These are phyloP conservation scores for Agrypnus murinus DNA, from an alignment of 2,888 invertebrate genomes.

Conservation along the genomic window DNA sequence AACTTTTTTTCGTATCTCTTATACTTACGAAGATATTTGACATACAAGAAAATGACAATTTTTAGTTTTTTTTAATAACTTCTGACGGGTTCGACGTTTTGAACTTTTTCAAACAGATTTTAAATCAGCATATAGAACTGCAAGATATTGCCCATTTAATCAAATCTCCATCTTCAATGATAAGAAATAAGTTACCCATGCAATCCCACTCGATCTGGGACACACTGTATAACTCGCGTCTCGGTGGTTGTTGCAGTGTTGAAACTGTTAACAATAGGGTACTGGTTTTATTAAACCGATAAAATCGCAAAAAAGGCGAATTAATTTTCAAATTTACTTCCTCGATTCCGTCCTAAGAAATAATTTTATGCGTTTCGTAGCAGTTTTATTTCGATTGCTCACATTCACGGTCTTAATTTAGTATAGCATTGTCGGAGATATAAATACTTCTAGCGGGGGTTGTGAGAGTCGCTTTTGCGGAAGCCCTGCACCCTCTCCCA, in stretches of 20 bases:
- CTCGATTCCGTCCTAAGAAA: constrained; percentile 34
- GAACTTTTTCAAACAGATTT: no score
- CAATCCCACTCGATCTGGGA: no score
- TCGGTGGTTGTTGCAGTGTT: constrained; percentile 25
- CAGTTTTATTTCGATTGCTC: constrained; percentile 45
- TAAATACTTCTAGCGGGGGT: constrained; percentile 50
- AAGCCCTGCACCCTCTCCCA: constrained; percentile 54
- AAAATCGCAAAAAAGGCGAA: constrained; percentile 43
- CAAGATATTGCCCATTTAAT: no score
- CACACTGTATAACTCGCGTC: constrained; percentile 8
- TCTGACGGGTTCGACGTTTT: no score
- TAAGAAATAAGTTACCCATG: no score
- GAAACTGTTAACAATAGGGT: constrained; percentile 36
- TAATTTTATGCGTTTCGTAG: constrained; percentile 35
- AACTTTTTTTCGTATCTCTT: no score
- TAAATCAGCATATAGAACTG: no score
- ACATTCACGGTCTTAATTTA: constrained; percentile 45
- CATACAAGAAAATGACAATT: no score
- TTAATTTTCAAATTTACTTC: constrained; percentile 43
- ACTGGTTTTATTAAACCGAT: constrained; percentile 41
- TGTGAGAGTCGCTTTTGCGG: constrained; percentile 46
- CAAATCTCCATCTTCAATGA: no score
- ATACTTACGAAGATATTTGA: no score
- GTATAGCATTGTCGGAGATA: constrained; percentile 43
- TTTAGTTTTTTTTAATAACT: no score